These are phyloP conservation scores for Cyprinodon variegatus DNA, from an alignment of 2,113 vertebrate genomes.

Conservation along the genomic window DNA sequence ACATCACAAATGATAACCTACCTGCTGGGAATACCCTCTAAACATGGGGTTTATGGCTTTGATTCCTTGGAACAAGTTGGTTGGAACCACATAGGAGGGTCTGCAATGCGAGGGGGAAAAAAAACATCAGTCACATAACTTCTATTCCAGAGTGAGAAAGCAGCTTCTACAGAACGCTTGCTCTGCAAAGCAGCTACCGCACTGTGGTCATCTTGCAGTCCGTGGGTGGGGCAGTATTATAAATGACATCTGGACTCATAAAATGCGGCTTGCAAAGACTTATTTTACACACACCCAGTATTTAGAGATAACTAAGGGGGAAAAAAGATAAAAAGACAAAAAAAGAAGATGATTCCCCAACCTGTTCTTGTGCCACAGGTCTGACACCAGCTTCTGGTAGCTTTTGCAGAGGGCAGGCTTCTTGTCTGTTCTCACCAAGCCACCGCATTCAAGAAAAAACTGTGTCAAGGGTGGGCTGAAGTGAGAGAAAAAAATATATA, in stretches of 20 bases:
- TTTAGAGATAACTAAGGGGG: not conserved
- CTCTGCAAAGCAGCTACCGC: not conserved
- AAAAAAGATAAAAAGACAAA: not conserved
- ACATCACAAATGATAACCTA: slow-evolving; percentile 65
- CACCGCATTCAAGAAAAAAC: slow-evolving; percentile 95
- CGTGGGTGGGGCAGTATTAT: not conserved
- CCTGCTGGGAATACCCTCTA: slow-evolving; percentile 97
- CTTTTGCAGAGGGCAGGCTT: slow-evolving; percentile 98
- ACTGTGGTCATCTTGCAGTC: not conserved
- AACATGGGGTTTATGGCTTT: slow-evolving; percentile 97
- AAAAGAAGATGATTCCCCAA: slow-evolving; percentile 54
- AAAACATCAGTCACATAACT: not conserved
- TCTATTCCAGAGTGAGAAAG: not conserved
- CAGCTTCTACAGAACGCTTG: not conserved
- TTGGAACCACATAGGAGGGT: slow-evolving; percentile 93
- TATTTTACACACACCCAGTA: not conserved
- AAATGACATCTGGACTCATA: not conserved
- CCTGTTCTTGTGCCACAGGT: slow-evolving; percentile 98
- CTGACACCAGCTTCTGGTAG: slow-evolving; percentile 96
- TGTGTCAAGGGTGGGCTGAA: slow-evolving; percentile 92
- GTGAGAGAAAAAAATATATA: not conserved
- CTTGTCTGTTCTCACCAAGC: slow-evolving; percentile 93
- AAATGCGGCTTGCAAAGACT: not conserved
- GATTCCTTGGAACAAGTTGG: slow-evolving; percentile 97
- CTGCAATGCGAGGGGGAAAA: slow-evolving; percentile 73